Base-by-base conservation (phyloP, 2,113 vertebrate genomes). In the Panurus biarmicus region DNA sequence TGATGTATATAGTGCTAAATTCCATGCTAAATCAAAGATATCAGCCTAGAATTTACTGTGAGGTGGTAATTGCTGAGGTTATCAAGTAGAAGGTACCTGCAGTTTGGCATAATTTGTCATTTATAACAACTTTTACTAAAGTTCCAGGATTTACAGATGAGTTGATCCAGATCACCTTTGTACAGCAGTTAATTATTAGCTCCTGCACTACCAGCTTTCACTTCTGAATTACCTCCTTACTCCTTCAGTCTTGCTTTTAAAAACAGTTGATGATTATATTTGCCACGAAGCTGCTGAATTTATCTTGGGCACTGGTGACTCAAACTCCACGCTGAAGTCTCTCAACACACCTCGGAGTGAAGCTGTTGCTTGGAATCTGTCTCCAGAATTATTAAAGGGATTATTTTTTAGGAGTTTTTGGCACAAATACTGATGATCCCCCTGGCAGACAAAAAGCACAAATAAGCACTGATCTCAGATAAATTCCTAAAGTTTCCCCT, bases 91-190 rank as follows among this genome's bases (percentile, higher is more conserved):
- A 95, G 67, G 38, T 87, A 51, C n/a, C 38, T 31, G 42, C 70
- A 73, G 40, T 38, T 47, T 62, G 35, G 74, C 50, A 36, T 54
- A 60, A 86, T 80, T 87, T 73, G 54, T 72, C 69, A 48, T 72
- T 90, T 90, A 40, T 50, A 93, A 56, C 62, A 79, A 87, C 75
- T 85, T 64, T 66, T 61, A 40, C 35, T 67, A 28, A 47, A 95
- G 47, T 89, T 94, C 45, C 74, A 94, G 89, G 89, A 90, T 89
- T 96, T 97, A 87, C 89, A 94, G 81, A 80, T 76, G 91, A 95
- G 75, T 91, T 93, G 85, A 94, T 94, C 72, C 60, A 29, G 75
- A 80, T 95, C 91, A 94, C 89, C 91, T 94, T 89, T 89, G 72
- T 74, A 29, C 62, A 44, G 87, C 74, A 70, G 74, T 91, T 96